phyloP scores from a whole-genome alignment of 1,140 invertebrate species.

The Ceratina japonica region DNA sequence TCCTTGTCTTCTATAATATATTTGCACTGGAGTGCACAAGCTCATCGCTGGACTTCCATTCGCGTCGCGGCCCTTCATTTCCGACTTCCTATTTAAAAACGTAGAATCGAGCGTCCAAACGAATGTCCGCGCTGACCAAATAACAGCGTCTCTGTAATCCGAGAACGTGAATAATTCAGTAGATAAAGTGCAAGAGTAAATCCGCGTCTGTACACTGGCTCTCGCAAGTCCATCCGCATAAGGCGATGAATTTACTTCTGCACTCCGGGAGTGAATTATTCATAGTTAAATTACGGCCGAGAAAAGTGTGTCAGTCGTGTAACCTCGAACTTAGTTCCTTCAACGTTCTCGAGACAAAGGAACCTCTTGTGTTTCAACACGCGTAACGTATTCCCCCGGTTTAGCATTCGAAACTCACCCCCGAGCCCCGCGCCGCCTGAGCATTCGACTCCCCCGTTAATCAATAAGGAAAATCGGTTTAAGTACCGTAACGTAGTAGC shows the following conservation, averaged over 20 bases:
- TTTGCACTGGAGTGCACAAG: no score
- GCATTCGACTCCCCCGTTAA: no score
- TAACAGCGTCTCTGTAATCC: constrained; percentile 7
- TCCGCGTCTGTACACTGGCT: neutral
- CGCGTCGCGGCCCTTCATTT: no score
- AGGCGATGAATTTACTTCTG: constrained; percentile 33
- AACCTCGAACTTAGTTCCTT: constrained; percentile 3
- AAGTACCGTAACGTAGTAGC: no score
- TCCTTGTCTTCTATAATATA: no score
- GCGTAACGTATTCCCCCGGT: no score
- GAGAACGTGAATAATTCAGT: constrained; percentile 29
- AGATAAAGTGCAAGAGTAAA: constrained; percentile 22
- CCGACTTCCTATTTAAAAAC: neutral
- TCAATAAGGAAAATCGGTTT: no score
- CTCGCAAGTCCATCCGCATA: constrained; percentile 3
- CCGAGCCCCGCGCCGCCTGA: no score
- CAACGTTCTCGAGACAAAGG: neutral
- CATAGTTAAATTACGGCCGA: constrained; percentile 4
- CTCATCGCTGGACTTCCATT: no score
- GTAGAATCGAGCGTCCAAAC: neutral
- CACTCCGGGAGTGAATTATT: constrained; percentile 27
- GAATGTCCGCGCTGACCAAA: neutral
- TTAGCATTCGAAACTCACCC: no score
- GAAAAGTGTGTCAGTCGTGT: constrained; percentile 7
- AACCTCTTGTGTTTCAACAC: neutral